Evolutionary conservation across 2,888 invertebrate genomes (phyloP).

Genomic region (Pilophorus perplexus): DNA sequence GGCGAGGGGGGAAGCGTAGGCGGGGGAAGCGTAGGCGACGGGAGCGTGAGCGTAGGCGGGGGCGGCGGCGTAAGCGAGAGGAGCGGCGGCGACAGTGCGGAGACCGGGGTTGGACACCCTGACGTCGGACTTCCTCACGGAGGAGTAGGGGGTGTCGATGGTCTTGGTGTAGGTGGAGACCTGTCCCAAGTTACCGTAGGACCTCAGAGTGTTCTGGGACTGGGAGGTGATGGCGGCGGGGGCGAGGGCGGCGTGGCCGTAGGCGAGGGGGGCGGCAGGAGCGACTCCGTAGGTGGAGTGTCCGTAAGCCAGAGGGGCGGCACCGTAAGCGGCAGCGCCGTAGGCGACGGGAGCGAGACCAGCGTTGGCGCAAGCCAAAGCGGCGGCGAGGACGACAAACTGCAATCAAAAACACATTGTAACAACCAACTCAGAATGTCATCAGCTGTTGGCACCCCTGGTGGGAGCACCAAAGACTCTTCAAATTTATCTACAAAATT

Average conservation of each 20-base stretch:
- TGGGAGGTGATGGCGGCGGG: conserved; percentile 58
- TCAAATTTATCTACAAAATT: neutral
- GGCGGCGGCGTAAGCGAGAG: conserved; percentile 62
- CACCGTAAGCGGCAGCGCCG: conserved; percentile 51
- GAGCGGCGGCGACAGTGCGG: conserved; percentile 56
- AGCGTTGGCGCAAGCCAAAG: conserved; percentile 51
- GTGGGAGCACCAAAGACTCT: too few relatives aligned
- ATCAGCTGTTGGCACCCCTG: too few relatives aligned
- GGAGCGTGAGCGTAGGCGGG: conserved; percentile 57
- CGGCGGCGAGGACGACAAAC: conserved; percentile 45
- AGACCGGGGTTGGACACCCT: conserved; percentile 64
- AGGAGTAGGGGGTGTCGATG: conserved; percentile 70
- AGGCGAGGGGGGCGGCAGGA: conserved; percentile 52
- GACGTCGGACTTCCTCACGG: conserved; percentile 67
- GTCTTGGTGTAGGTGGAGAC: conserved; percentile 68
- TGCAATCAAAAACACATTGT: neutral
- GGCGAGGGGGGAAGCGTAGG: conserved; percentile 52
- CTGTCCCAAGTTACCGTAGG: conserved; percentile 65
- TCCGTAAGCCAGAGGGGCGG: conserved; percentile 52
- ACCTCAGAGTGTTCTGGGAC: conserved; percentile 61
- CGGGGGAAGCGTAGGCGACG: conserved; percentile 59
- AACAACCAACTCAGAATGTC: too few relatives aligned
- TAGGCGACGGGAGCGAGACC: conserved; percentile 50
- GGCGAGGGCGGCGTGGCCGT: conserved; percentile 51
- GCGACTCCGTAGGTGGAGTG: conserved; percentile 54